Evolutionary conservation across 2,888 invertebrate genomes (phyloP), one percentile per base, ranked within the genome.

Genomic region (Saturnia pavonia): DNA sequence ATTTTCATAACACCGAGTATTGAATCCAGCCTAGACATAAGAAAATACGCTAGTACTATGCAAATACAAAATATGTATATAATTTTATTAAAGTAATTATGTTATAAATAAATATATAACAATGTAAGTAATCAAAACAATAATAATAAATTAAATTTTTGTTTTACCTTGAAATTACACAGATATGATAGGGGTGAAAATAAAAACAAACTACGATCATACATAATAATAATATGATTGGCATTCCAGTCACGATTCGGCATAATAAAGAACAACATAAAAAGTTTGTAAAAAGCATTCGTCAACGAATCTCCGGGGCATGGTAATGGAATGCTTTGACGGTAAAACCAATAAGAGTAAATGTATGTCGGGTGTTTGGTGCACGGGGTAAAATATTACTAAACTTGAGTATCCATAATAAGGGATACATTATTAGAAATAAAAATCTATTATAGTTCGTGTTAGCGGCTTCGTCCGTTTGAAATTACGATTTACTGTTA

Each of bases 271-370:
- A 45, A 71, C 63, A 69, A 66, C 65, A 65, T 48, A 66, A 42
- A 43, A 69, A 66, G n/a, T 51, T 51, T 48, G 22, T 67, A 69
- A 67, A 69, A 40, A n/a, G 60, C 75, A 78, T 77, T 78, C 76
- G 76, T 76, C 76, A 73, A 78, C 69, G 74, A 79, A 81, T 82
- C 82, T 80, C 80, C 78, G 76, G 80, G 82, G 83, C 77, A 80
- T 82, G 76, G 79, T 82, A 86, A 85, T 82, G 82, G 81, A 81
- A 82, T 84, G 78, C 77, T 82, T 85, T 84, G 86, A 85, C 86
- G 82, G 82, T 84, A 82, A 85, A 83, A 83, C 85, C 82, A 83
- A 84, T 85, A 87, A 85, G 76, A 82, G 79, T 78, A 85, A 86
- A 88, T 87, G 84, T 82, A 84, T 82, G 81, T 81, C 8, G 54